Base-by-base conservation (phyloP, 1,140 invertebrate genomes). In the Holotrichia oblita region DNA sequence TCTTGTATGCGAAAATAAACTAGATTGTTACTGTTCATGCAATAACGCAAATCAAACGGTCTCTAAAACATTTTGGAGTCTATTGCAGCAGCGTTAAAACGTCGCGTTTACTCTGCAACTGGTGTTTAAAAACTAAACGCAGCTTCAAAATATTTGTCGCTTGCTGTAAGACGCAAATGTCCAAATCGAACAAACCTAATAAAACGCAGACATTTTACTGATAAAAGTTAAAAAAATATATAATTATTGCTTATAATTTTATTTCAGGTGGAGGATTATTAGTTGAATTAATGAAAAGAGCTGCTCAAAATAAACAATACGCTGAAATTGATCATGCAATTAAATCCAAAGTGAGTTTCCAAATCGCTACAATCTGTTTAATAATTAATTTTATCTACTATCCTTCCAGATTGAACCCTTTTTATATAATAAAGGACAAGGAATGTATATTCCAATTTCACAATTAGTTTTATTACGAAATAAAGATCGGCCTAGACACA, bases 261-360 rank as follows among this genome's bases (percentile, higher is more conserved):
- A n/a, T 55, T 61, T 40, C 20, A 95, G 96, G 97, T 80, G 95
- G 96, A 72, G 98, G 98, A 69, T 89, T 97, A 72, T 88, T 99
- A 2, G 95, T 99, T 3, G 95, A 97, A 82, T 91, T 98, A 88
- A 97, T 97, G 93, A 99, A 99, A 88, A 89, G 95, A 82, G 96
- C 96, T 0, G 91, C 93, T 0, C 94, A 96, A 84, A 96, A 93
- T 40, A 97, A 96, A 86, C 94, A 97, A 83, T 97, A 93, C 83
- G 93, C 94, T 0, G 94, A 97, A 86, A 90, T 98, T 48, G 96
- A 97, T 86, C 93, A 96, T 87, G 94, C 95, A 3, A 95, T 97
- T 40, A 93, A 95, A 87, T 95, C 94, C 6, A 96, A 97, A 87
- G 94, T 87, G 34, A 40, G 17, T 9, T 40, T 41, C 14, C 41